Conservation (phyloP, 2,113 vertebrate genomes). For the Pomatostomus ruficeps region DNA sequence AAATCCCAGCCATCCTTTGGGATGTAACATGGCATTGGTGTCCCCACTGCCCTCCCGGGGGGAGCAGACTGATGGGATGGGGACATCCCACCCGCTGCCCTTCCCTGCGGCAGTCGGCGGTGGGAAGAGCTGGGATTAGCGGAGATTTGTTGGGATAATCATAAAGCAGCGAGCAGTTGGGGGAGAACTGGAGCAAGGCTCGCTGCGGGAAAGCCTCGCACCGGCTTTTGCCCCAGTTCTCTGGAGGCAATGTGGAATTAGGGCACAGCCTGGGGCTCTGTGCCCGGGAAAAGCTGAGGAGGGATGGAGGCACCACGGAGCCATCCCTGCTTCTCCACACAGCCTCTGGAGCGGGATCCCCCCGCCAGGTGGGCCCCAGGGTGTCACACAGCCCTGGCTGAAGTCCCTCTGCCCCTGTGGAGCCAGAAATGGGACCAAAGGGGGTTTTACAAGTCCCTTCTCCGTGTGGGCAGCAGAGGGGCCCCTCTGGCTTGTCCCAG, state of each 20-base stretch:
- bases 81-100: background rate
- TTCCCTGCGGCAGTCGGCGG: accelerated
- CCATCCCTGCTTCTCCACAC: background rate
- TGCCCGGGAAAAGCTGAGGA: background rate
- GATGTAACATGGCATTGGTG: background rate
- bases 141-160: conserved; percentile 1
- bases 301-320: background rate
- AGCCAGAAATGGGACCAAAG: background rate
- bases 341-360: background rate
- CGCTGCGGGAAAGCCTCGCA: background rate
- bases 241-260: background rate
- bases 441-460: background rate
- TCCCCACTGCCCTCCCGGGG: background rate
- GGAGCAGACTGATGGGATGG: background rate
- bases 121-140: background rate
- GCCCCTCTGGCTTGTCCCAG: too few relatives aligned
- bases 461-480: background rate
- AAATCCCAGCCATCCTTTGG: accelerated
- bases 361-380: background rate
- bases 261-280: background rate
- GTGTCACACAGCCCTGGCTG: background rate
- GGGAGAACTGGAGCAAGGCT: background rate
- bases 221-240: background rate
- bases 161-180: background rate
- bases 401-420: accelerated